Base-by-base conservation (phyloP, 2,113 vertebrate genomes). In the Sapajus apella region DNA sequence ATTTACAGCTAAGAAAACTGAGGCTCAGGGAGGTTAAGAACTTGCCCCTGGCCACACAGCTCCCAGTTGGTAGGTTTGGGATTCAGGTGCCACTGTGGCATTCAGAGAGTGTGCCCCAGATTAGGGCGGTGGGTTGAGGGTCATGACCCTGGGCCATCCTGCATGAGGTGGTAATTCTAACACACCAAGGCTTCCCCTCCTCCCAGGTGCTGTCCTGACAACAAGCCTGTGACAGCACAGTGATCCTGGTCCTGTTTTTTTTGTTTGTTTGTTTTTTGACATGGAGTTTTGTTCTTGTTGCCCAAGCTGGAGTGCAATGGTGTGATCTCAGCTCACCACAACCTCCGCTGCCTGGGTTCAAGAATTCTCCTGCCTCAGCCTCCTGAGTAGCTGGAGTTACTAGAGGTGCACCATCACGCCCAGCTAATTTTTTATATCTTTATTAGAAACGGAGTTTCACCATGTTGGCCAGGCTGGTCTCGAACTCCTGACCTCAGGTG, bases 81-180 rank as follows among this genome's bases (percentile, higher is more conserved):
- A 2, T 75, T 37, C n/a, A 72, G 58, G 20, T 4, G n/a, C 7
- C 37, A 6, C 21, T 1, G 30, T 3, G 1, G 27, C 27, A 20
- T n/a, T 52, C 47, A 0, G 37, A 27, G 30, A 9, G 2, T 0
- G 3, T 47, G 47, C 79, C 32, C 3, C n/a, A 9, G 40, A 55
- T 68, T 35, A 0, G 61, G 27, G 7, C 0, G 16, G 18, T 47
- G 0, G 0, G 8, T 12, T 2, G 1, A 70, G 20, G 40, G 81
- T 72, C 55, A 1, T 5, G 1, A 6, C 32, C 30, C 13, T 16
- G 16, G 4, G 18, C 10, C 32, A 18, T 37, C 17, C 43, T 30
- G 8, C 21, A 23, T 6, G 3, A 73, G 43, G 25, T 6, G 3
- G 13, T 47, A 4, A 32, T 5, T 0, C 30, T 68, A 1, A 9